A percentile compares a stretch with the other conserved stretches of the same genome.
Conservation (phyloP, 1,140 invertebrate genomes). For the Dinothrombium tinctorium region DNA sequence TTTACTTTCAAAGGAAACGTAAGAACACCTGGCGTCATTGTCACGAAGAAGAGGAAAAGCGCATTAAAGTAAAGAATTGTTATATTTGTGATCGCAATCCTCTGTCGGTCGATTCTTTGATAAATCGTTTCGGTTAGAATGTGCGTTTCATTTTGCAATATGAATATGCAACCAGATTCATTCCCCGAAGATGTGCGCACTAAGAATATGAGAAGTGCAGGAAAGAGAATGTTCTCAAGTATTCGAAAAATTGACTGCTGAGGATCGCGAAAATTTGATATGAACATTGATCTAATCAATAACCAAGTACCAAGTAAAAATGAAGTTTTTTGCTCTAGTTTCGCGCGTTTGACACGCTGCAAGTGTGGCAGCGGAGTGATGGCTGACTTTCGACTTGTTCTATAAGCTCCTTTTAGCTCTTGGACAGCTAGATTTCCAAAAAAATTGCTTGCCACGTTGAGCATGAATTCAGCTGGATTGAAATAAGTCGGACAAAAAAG, state of each 20-base stretch:
- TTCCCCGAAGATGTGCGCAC: background rate
- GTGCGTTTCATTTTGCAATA: background rate
- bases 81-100: background rate
- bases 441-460: constrained; percentile 6
- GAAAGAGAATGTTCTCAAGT: background rate
- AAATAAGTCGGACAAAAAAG: constrained; percentile 76
- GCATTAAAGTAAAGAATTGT: background rate
- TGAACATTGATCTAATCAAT: background rate
- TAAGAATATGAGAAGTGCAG: background rate
- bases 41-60: background rate
- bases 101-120: background rate
- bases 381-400: background rate
- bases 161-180: background rate
- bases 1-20: background rate
- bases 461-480: constrained; percentile 68
- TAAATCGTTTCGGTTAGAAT: background rate
- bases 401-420: background rate
- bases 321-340: background rate
- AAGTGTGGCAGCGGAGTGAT: too few relatives aligned
- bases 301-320: background rate
- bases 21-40: background rate
- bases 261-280: background rate
- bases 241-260: background rate
- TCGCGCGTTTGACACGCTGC: background rate
- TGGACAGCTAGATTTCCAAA: constrained; percentile 5